phyloP scores from a whole-genome alignment of 1,140 invertebrate genomes.

The Ceratina australensis region DNA sequence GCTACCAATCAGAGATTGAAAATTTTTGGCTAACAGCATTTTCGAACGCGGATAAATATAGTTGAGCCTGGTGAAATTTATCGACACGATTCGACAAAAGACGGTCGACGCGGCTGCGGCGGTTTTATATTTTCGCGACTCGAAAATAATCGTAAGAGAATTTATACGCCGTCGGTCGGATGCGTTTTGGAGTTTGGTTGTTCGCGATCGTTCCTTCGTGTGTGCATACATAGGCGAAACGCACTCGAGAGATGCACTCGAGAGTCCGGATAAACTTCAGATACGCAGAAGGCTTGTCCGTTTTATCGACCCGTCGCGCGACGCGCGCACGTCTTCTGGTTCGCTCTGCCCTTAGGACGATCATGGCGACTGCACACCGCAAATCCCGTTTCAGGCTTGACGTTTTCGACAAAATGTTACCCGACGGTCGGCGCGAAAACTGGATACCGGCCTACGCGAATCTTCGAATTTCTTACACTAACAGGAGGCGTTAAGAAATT shows the following conservation, averaged over 20 bases:
- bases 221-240: not conserved
- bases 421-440: too few relatives aligned
- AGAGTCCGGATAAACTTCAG: constrained; percentile 24
- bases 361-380: constrained; percentile 61
- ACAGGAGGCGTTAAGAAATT: too few relatives aligned
- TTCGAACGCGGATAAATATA: too few relatives aligned
- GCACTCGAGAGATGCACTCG: constrained; percentile 31
- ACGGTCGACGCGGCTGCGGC: not conserved
- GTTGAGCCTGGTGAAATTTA: not conserved
- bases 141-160: constrained; percentile 25
- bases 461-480: not conserved
- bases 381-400: not conserved
- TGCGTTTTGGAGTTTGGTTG: constrained; percentile 1
- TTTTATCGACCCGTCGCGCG: constrained; percentile 72
- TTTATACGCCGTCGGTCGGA: constrained; percentile 5
- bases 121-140: constrained; percentile 9
- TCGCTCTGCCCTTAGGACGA: constrained; percentile 38
- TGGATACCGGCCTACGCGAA: too few relatives aligned
- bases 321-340: constrained; percentile 69
- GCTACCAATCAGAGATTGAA: too few relatives aligned
- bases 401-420: not conserved
- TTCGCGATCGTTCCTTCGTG: constrained; percentile 1
- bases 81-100: not conserved
- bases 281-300: constrained; percentile 50
- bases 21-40: too few relatives aligned